phyloP scores from a whole-genome alignment of 2,888 invertebrate species.

The Agrilus cyanescens region DNA sequence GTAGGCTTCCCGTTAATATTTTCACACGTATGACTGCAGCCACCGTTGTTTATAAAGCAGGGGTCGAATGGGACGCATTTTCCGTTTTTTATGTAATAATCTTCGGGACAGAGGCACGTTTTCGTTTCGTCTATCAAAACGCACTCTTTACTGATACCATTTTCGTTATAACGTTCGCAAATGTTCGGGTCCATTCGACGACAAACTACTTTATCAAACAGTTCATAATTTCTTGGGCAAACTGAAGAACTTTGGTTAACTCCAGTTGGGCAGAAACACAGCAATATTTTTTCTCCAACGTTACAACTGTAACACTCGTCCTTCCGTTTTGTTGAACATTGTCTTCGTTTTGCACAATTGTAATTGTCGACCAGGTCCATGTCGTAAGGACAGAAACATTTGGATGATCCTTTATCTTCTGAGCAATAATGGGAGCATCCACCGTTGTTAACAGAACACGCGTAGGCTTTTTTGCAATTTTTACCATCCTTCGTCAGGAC shows the following conservation, averaged over 20 bases:
- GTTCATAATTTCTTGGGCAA: no score
- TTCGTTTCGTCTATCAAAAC: slow-evolving; percentile 37
- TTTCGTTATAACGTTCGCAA: slow-evolving; percentile 31
- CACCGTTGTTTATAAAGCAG: slow-evolving; percentile 45
- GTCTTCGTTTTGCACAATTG: slow-evolving; percentile 32
- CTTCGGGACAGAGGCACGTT: slow-evolving; percentile 42
- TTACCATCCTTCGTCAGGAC: slow-evolving; percentile 20
- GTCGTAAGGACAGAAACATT: slow-evolving; percentile 37
- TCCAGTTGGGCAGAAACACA: slow-evolving; percentile 6
- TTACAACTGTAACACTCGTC: slow-evolving; percentile 6
- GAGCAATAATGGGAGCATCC: slow-evolving; percentile 42
- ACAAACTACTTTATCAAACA: no score
- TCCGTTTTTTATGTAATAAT: slow-evolving; percentile 34
- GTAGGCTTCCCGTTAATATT: slow-evolving; percentile 34
- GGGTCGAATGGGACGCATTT: slow-evolving; percentile 39
- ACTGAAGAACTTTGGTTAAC: no score
- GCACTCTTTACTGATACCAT: slow-evolving; percentile 44
- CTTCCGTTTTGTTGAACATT: slow-evolving; percentile 29
- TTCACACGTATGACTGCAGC: slow-evolving; percentile 49
- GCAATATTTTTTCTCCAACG: no score
- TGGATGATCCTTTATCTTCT: slow-evolving; percentile 36
- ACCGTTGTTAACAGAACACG: slow-evolving; percentile 38
- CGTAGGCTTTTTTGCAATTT: slow-evolving; percentile 34
- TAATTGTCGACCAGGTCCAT: slow-evolving; percentile 30
- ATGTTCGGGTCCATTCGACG: slow-evolving; percentile 7